Base-by-base conservation (phyloP, 2,797 vertebrate genomes). In the Pagetopsis macropterus region DNA sequence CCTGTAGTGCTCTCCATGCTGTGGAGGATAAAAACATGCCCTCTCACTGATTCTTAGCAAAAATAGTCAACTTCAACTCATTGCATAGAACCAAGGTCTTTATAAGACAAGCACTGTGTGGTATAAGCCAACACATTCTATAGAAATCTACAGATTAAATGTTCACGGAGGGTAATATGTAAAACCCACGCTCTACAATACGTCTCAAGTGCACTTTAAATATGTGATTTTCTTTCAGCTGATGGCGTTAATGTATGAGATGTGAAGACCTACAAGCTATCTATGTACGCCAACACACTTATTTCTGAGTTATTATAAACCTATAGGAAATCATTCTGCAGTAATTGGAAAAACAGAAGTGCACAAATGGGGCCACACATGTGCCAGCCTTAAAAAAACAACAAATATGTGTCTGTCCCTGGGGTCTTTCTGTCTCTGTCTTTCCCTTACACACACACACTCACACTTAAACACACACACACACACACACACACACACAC, bases 1-100 rank as follows among this genome's bases (percentile, higher is more conserved):
- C 75, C 94, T 92, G 89, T 96, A 97, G 75, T 96, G 93, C 78
- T 96, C 95, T 3, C 96, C 95, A 0, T 96, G 96, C 96, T 97
- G 73, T 5, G 75, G 78, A 78, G 65, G 82, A 79, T 65, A 91
- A 87, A 17, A 59, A 78, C 76, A 87, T 21, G 62, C 21, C 4
- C 31, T 48, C 60, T 60, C 4, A 0, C 49, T 87, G 76, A 86
- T 63, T 86, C 81, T 86, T 56, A 14, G 62, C 55, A 63, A 67
- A 59, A 62, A n/a, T 16, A 49, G 31, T 76, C 3, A 2, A 49
- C 63, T 68, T 81, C 64, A 67, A 56, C 65, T 71, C 60, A 50
- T 15, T 41, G 55, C 19, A 57, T 74, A 75, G 12, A n/a, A 43
- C 51, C 72, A 60, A 66, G 62, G 72, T 65, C 68, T 72, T 54